Conservation (phyloP, 1,140 invertebrate genomes). For the Ganaspis sp. region DNA sequence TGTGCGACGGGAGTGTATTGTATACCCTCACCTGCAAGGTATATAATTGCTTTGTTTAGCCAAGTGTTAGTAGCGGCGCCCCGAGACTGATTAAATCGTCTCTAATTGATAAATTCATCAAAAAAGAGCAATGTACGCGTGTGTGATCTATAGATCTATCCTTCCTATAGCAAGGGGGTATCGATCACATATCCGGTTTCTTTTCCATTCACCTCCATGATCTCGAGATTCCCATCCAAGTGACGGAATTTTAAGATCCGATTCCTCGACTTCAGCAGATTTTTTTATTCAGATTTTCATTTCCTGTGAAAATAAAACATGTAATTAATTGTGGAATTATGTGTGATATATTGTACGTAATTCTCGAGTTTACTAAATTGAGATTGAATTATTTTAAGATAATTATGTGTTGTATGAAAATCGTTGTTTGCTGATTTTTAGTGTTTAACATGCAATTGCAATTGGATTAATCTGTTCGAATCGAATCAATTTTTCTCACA, state of each 20-base stretch:
- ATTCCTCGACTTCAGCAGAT: neutral
- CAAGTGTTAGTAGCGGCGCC: slow-evolving; percentile 56
- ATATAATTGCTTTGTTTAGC: slow-evolving; percentile 62
- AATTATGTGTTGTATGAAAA: too few species aligned
- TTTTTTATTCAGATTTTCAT: too few species aligned
- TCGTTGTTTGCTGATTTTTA: too few species aligned
- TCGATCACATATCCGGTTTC: neutral
- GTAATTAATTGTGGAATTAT: too few species aligned
- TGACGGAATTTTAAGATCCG: neutral
- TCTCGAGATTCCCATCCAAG: too few species aligned
- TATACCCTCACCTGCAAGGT: slow-evolving; percentile 41
- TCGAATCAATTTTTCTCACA: too few species aligned
- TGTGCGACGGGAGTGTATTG: slow-evolving; percentile 22
- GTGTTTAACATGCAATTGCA: too few species aligned
- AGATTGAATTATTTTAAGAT: too few species aligned
- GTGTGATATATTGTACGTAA: too few species aligned
- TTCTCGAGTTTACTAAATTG: too few species aligned
- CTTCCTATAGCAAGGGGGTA: neutral
- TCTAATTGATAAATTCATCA: slow-evolving; percentile 65
- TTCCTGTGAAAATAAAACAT: too few species aligned
- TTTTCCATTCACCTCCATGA: neutral
- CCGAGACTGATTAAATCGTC: slow-evolving; percentile 57
- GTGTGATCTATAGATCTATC: neutral
- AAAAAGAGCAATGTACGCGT: slow-evolving; percentile 31
- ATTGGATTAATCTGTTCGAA: too few species aligned